Conservation (phyloP, 2,888 invertebrate genomes). For the Epicampocera succincta region DNA sequence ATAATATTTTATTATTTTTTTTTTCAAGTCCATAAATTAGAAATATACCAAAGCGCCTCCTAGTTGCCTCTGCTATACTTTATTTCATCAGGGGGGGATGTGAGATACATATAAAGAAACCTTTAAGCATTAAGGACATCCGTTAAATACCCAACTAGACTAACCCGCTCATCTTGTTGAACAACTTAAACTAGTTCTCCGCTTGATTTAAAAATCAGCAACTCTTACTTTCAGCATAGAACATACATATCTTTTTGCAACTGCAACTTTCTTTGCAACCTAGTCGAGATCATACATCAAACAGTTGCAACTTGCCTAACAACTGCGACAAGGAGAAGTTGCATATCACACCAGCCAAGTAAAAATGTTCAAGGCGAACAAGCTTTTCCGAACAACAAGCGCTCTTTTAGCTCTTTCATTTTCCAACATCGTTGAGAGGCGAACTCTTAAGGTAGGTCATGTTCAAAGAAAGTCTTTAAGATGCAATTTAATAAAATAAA, state of each 20-base stretch:
- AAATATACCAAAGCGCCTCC: too few relatives aligned
- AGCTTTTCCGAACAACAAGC: constrained; percentile 7
- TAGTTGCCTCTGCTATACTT: too few relatives aligned
- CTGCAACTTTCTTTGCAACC: constrained; percentile 42
- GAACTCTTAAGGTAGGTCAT: constrained; percentile 54
- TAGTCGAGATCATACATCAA: not conserved
- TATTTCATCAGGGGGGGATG: too few relatives aligned
- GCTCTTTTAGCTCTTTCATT: not conserved
- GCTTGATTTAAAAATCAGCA: not conserved
- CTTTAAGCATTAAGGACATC: too few relatives aligned
- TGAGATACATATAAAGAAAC: too few relatives aligned
- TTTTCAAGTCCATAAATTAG: too few relatives aligned
- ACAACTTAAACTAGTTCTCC: constrained; percentile 5
- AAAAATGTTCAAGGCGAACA: not conserved
- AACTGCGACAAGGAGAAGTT: constrained; percentile 23
- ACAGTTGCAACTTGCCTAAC: not conserved
- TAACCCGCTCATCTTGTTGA: not conserved
- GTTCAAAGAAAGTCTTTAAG: not conserved
- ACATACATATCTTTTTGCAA: not conserved
- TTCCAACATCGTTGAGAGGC: not conserved
- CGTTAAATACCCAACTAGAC: not conserved
- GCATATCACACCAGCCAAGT: not conserved
- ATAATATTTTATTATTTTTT: too few relatives aligned
- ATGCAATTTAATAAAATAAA: not conserved
- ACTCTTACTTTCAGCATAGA: constrained; percentile 32